Evolutionary conservation across 1,140 invertebrate genomes (phyloP).

Genomic region (Asobara japonica): DNA sequence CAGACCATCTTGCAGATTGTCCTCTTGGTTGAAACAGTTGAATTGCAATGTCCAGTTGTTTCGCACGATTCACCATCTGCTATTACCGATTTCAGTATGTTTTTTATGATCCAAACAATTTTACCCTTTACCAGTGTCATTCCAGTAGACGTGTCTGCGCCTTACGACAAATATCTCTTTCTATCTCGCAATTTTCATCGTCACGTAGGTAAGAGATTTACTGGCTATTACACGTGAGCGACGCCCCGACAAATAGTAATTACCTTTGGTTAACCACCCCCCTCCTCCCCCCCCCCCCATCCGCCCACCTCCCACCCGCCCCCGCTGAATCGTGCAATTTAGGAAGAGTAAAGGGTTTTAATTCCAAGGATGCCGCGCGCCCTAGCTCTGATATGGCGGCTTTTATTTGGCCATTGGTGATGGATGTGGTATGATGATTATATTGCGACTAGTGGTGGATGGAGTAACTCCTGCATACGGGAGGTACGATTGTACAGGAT

Average conservation of each 20-base stretch:
- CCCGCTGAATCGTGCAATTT: constrained; percentile 25
- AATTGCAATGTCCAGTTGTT: constrained; percentile 31
- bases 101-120: constrained; percentile 42
- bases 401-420: background rate
- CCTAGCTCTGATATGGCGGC: background rate
- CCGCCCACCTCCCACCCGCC: too few relatives aligned
- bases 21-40: background rate
- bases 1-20: background rate
- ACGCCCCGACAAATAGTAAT: constrained; percentile 40
- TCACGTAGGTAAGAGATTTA: constrained; percentile 58
- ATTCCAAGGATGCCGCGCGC: constrained; percentile 55
- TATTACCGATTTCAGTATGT: constrained; percentile 55
- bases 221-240: constrained; percentile 44
- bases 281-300: too few relatives aligned
- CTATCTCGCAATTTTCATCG: constrained; percentile 17
- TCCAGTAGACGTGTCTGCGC: constrained; percentile 4
- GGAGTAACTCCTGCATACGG: background rate
- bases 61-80: constrained; percentile 45
- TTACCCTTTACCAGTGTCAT: constrained; percentile 31
- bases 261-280: constrained; percentile 36
- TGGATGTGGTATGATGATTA: background rate
- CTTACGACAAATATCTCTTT: background rate
- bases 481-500: background rate
- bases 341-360: constrained; percentile 53
- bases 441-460: background rate